Percentiles rank a stretch among this genome's conserved stretches.
Evolutionary conservation across 2,888 invertebrate species (phyloP).

Genomic region (Lepidocyrtoides sp.): DNA sequence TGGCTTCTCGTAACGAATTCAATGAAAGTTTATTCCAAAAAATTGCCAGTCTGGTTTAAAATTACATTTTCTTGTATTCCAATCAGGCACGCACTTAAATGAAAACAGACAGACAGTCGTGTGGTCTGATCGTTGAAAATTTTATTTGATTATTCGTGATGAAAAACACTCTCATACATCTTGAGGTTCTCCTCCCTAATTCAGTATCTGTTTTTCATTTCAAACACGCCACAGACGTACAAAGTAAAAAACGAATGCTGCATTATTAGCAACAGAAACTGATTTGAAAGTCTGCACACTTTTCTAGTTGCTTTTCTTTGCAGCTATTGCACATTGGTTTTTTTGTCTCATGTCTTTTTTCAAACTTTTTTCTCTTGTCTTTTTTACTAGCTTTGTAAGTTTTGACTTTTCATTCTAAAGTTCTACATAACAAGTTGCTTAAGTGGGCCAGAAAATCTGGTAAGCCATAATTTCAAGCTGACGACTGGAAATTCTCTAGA

Average conservation of each 20-base stretch:
- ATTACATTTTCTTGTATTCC: neutral
- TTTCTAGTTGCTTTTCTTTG: neutral
- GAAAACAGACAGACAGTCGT: neutral
- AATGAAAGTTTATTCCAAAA: too few relatives aligned
- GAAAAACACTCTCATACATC: neutral
- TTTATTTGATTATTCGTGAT: neutral
- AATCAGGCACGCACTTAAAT: neutral
- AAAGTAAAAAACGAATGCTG: neutral
- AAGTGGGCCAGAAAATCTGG: conserved; percentile 64
- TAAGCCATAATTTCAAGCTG: conserved; percentile 77
- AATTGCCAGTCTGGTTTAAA: neutral
- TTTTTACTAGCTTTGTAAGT: neutral
- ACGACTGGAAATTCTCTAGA: conserved; percentile 52
- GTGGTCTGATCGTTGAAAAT: neutral
- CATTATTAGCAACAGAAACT: conserved; percentile 34
- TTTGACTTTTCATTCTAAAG: conserved; percentile 39
- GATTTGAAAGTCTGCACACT: conserved; percentile 22
- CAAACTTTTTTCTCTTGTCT: conserved; percentile 51
- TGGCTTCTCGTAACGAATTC: too few relatives aligned
- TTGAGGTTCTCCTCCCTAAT: conserved; percentile 18
- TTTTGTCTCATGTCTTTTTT: neutral
- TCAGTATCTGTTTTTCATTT: conserved; percentile 25
- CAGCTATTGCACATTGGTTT: conserved; percentile 8
- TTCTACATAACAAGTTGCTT: conserved; percentile 47
- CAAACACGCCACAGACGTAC: neutral